Evolutionary conservation across 2,888 invertebrate genomes (phyloP).

Genomic region (Catonia carolina): DNA sequence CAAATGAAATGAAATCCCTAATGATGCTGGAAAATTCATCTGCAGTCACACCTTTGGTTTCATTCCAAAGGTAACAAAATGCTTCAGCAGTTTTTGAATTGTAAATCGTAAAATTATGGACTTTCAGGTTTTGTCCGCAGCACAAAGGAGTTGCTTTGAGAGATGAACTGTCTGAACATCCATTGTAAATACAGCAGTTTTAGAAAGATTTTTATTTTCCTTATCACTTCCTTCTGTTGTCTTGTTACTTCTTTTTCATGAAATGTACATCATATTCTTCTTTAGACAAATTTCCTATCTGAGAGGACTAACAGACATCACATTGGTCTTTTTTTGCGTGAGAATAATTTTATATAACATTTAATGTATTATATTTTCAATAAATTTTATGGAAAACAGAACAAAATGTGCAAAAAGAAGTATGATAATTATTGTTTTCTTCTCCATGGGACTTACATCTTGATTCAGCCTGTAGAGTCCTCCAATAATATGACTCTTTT

Average conservation of each 20-base stretch:
- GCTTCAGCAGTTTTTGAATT: not conserved
- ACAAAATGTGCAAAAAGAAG: conserved; percentile 8
- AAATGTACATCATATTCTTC: conserved; percentile 1
- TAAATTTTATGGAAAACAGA: not conserved
- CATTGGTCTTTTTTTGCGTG: conserved; percentile 8
- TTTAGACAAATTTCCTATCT: not conserved
- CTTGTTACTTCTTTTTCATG: conserved; percentile 4
- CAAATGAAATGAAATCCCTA: conserved; percentile 16
- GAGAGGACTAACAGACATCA: conserved; percentile 3
- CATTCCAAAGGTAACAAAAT: conserved; percentile 1
- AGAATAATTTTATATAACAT: conserved; percentile 6
- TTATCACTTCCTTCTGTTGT: conserved; percentile 8
- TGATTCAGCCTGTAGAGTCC: conserved; percentile 7
- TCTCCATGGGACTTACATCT: conserved; percentile 2
- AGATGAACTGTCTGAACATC: conserved; percentile 4
- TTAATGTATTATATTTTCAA: too few species aligned
- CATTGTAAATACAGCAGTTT: not conserved
- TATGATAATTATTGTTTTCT: not conserved
- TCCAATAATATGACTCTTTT: conserved; percentile 16
- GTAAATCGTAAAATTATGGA: conserved; percentile 18
- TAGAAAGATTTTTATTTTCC: not conserved
- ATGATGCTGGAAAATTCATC: conserved; percentile 19
- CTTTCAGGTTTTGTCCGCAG: conserved; percentile 11
- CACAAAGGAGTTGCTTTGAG: conserved; percentile 14
- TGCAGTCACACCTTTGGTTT: not conserved